A percentile compares a stretch with the other conserved stretches of the same genome.
These are phyloP conservation scores for Parotocinclus haroldoi DNA, from an alignment of 2,797 vertebrate genomes.

Conservation along the genomic window DNA sequence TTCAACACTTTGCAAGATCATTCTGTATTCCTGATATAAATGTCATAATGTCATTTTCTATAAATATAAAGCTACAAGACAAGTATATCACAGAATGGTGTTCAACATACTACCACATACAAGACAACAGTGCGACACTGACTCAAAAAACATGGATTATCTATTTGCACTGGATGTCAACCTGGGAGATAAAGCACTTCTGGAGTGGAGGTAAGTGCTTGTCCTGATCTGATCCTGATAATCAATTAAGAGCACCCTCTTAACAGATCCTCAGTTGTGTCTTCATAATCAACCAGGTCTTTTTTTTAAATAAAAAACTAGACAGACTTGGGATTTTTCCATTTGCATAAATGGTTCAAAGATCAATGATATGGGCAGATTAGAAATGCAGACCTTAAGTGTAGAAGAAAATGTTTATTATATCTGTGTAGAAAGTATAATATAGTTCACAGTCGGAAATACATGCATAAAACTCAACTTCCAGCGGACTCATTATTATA, in stretches of 20 bases:
- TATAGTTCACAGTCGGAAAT: not conserved
- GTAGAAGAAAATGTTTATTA: not conserved
- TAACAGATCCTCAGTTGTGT: constrained; percentile 2
- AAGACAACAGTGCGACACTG: too few relatives aligned
- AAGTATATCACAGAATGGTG: too few relatives aligned
- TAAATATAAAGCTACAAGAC: too few relatives aligned
- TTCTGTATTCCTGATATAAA: not conserved
- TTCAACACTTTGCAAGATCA: not conserved
- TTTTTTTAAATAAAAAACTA: too few relatives aligned
- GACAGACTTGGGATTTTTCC: too few relatives aligned
- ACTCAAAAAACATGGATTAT: not conserved
- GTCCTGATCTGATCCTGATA: constrained; percentile 18
- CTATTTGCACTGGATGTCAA: not conserved
- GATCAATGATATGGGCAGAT: not conserved
- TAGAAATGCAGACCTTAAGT: not conserved
- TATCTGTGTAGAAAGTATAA: not conserved
- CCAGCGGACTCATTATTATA: constrained; percentile 16
- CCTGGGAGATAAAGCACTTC: not conserved
- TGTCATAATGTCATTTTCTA: too few relatives aligned
- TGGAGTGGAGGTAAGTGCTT: not conserved
- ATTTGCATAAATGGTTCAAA: not conserved
- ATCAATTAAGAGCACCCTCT: constrained; percentile 16
- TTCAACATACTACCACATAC: too few relatives aligned
- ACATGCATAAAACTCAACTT: constrained; percentile 19
- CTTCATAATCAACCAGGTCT: too few relatives aligned